Conservation (phyloP, 1,140 invertebrate species). For the Lethocerus indicus region DNA sequence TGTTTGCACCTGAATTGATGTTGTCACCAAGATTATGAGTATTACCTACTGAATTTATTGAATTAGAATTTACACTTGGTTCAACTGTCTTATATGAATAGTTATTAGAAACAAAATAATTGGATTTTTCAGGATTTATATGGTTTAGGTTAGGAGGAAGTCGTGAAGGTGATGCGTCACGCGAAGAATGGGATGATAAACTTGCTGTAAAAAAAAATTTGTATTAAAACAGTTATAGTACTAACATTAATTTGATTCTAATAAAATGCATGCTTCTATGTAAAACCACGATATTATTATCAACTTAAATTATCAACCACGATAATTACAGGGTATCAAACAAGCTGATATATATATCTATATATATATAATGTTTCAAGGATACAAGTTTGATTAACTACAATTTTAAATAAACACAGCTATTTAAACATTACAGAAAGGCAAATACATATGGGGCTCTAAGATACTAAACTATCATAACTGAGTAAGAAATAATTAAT, state of each 20-base stretch:
- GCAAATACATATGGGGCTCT: background rate
- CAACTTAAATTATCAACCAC: background rate
- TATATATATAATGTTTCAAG: background rate
- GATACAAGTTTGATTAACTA: background rate
- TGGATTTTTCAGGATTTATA: constrained; percentile 8
- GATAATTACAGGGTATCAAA: background rate
- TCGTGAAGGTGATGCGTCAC: constrained; percentile 18
- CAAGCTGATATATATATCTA: background rate
- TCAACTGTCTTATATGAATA: background rate
- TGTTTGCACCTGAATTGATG: too few relatives aligned
- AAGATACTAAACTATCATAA: background rate
- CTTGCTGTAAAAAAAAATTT: constrained; percentile 16
- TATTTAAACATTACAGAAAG: background rate
- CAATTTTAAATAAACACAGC: background rate
- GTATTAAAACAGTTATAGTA: background rate
- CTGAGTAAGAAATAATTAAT: background rate
- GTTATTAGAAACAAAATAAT: background rate
- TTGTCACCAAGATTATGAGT: too few relatives aligned
- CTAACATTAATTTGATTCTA: background rate
- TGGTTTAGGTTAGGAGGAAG: constrained; percentile 7
- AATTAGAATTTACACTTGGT: background rate
- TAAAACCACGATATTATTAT: background rate
- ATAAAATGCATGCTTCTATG: background rate
- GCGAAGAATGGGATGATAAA: constrained; percentile 20
- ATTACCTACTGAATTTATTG: too few relatives aligned